Conservation (phyloP, 1,140 invertebrate species). For the Neotoxoptera formosana region DNA sequence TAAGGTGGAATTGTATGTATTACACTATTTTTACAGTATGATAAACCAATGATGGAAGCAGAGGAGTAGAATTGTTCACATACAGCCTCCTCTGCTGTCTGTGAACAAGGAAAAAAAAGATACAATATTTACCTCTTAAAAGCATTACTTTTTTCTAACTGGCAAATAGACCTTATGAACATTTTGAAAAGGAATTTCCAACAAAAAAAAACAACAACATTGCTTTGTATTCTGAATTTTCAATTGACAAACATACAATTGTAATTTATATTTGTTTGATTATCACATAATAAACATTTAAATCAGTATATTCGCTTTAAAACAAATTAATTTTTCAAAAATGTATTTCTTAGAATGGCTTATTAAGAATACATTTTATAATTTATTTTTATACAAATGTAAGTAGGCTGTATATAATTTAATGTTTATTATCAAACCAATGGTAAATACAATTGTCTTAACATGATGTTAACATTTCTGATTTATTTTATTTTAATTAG, state of each 20-base stretch:
- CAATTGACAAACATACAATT: background rate
- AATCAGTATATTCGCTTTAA: no score
- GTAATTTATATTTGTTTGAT: background rate
- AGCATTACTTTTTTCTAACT: background rate
- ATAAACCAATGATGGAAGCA: no score
- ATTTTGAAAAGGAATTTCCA: no score
- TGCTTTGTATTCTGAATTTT: background rate
- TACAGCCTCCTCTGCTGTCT: no score
- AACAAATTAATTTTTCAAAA: no score
- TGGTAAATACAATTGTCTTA: background rate
- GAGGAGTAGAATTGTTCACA: no score
- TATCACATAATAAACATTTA: background rate
- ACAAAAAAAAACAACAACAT: background rate
- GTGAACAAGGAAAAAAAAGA: background rate
- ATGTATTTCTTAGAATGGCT: no score
- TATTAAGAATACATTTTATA: background rate
- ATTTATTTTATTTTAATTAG: background rate
- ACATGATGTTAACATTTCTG: background rate
- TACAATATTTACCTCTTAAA: background rate
- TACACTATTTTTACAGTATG: no score
- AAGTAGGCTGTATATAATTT: background rate
- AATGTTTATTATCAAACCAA: slow-evolving; percentile 12
- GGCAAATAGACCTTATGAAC: no score
- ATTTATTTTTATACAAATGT: background rate
- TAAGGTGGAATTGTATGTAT: no score